Evolutionary conservation across 1,140 invertebrate genomes (phyloP).

Genomic region (Tetramorium simillimum): DNA sequence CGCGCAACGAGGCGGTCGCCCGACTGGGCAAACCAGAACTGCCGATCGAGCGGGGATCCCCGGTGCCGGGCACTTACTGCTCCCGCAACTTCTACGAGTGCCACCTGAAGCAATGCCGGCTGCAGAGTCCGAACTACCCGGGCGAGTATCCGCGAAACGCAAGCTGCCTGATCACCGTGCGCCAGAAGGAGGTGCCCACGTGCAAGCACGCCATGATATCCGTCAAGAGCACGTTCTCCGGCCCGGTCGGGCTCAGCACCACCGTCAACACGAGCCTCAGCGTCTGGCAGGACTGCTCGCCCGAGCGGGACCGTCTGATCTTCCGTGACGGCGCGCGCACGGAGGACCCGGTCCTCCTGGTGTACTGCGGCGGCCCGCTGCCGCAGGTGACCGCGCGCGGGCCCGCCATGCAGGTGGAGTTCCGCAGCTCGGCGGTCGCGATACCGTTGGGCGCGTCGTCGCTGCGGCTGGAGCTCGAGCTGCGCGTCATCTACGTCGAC

Average conservation of each 20-base stretch:
- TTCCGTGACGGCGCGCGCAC: slow-evolving; percentile 94
- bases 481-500: slow-evolving; percentile 94
- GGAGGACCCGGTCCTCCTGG: slow-evolving; percentile 92
- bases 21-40: slow-evolving; percentile 90
- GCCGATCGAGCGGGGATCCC: slow-evolving; percentile 91
- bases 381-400: slow-evolving; percentile 89
- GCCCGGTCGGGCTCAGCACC: slow-evolving; percentile 78
- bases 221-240: slow-evolving; percentile 83
- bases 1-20: slow-evolving; percentile 91
- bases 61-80: slow-evolving; percentile 95
- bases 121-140: slow-evolving; percentile 96
- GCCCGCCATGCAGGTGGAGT: slow-evolving; percentile 94
- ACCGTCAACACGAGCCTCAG: slow-evolving; percentile 88
- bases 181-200: slow-evolving; percentile 93
- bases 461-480: slow-evolving; percentile 92
- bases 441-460: slow-evolving; percentile 89
- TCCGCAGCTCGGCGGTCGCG: slow-evolving; percentile 92
- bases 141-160: slow-evolving; percentile 96
- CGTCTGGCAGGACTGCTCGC: slow-evolving; percentile 93
- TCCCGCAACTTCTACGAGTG: slow-evolving; percentile 95
- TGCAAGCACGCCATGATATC: slow-evolving; percentile 96
- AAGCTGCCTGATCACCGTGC: slow-evolving; percentile 92
- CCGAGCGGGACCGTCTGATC: slow-evolving; percentile 92
- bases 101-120: slow-evolving; percentile 92
- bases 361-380: slow-evolving; percentile 94